A percentile compares a stretch with the other conserved stretches of the same genome.
phyloP scores from a whole-genome alignment of 2,888 invertebrate genomes.

The Ellobium chinense region DNA sequence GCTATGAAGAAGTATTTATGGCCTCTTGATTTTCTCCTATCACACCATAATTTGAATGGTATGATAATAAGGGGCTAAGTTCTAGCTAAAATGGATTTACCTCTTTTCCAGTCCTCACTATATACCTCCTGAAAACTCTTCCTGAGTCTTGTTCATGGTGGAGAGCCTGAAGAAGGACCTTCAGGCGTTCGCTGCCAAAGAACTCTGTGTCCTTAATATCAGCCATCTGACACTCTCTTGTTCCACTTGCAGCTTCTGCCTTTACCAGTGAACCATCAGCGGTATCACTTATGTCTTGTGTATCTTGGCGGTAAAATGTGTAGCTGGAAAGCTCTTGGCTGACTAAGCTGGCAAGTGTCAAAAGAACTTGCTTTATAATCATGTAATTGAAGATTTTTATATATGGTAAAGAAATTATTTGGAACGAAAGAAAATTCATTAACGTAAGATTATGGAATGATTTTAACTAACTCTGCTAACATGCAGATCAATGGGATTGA shows the following conservation, averaged over 20 bases:
- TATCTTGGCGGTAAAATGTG: slow-evolving; percentile 44
- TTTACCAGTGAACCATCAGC: background rate
- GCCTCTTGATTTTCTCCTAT: no score
- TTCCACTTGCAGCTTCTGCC: background rate
- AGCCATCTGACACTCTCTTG: slow-evolving; percentile 41
- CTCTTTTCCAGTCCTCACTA: slow-evolving; percentile 66
- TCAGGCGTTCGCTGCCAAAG: slow-evolving; percentile 71
- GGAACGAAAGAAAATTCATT: no score
- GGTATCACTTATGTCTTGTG: slow-evolving; percentile 21
- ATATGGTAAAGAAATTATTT: no score
- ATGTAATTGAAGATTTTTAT: no score
- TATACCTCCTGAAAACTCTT: slow-evolving; percentile 69
- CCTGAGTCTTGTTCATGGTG: slow-evolving; percentile 73
- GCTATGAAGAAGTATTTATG: no score
- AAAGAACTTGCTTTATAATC: no score
- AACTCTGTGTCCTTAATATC: slow-evolving; percentile 67
- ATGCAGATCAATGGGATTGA: no score
- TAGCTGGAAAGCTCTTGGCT: slow-evolving; percentile 2
- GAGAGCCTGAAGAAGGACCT: slow-evolving; percentile 73
- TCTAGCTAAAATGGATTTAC: slow-evolving; percentile 58
- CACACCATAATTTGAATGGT: no score
- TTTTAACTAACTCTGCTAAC: no score
- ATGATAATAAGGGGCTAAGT: no score
- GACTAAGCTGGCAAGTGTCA: no score
- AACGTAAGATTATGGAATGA: no score